Percentiles rank a stretch among this genome's conserved stretches.
These are phyloP conservation scores for Trichomycterus rosablanca DNA, from an alignment of 2,113 vertebrate species.

Conservation along the genomic window DNA sequence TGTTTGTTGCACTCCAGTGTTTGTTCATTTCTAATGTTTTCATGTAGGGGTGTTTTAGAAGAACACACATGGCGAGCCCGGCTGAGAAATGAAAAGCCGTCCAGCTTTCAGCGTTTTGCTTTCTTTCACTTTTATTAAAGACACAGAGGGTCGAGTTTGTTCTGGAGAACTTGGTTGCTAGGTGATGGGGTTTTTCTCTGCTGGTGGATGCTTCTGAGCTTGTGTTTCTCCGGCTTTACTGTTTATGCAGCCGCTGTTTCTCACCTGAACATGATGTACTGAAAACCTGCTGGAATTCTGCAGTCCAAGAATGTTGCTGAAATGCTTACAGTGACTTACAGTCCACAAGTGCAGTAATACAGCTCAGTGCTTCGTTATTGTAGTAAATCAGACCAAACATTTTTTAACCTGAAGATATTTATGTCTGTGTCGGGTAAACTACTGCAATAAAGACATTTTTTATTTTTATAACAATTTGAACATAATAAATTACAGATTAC, in stretches of 20 bases:
- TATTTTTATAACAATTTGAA: too few relatives aligned
- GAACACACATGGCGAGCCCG: neutral
- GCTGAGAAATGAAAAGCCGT: neutral
- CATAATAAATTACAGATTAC: too few relatives aligned
- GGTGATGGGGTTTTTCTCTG: constrained; percentile 24
- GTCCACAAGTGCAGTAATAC: too few relatives aligned
- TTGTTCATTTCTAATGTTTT: too few relatives aligned
- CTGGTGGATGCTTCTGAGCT: constrained; percentile 13
- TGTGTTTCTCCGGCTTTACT: neutral
- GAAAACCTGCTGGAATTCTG: neutral
- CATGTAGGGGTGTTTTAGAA: too few relatives aligned
- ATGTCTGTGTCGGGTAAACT: too few relatives aligned
- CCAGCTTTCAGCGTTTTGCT: too few relatives aligned
- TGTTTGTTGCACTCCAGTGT: neutral
- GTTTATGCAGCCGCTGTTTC: neutral
- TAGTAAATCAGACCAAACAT: too few relatives aligned
- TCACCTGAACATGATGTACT: constrained; percentile 2
- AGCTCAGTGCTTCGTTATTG: too few relatives aligned
- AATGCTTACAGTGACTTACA: too few relatives aligned
- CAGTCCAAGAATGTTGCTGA: neutral
- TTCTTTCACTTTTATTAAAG: constrained; percentile 2
- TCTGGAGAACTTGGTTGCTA: constrained; percentile 22
- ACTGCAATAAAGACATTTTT: too few relatives aligned
- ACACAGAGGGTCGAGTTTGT: constrained; percentile 2
- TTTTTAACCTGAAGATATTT: too few relatives aligned